Evolutionary conservation across 2,888 invertebrate species (phyloP), one percentile per base, ranked within the genome.

Genomic region (Byasa hedistus): DNA sequence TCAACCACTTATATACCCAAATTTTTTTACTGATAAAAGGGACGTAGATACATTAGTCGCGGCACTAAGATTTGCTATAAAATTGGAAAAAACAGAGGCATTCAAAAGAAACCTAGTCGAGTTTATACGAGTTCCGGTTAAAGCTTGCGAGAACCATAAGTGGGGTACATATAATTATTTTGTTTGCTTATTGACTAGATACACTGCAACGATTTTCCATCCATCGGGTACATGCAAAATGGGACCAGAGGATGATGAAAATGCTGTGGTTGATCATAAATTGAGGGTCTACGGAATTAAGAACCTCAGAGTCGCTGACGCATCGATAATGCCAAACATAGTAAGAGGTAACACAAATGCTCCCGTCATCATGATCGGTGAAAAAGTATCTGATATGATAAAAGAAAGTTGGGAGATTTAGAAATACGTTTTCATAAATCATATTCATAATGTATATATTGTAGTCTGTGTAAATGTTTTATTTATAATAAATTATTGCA

Each of bases 301-400:
- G 48, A 87, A 92, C 66, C 79, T 95, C 7, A 91, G 96, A 68
- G 96, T 96, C 0, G 94, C 94, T 0, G 96, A 96, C 82, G 96
- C 95, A 1, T 96, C 96, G 7, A 94, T 97, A 56, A 97, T 97
- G 96, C 97, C 96, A 0, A 91, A 85, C 17, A 94, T 97, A 62
- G 93, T 96, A 7, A 94, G 96, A 71, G 96, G 95, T 0, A 97
- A 97, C 79, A 96, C 96, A 0, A 96, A 96, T 78, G 97, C 96
- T 0, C 95, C 96, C 0, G 93, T 94, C 0, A 95, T 97, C 23
- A 97, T 97, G 97, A 96, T 97, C 61, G 97, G 94, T 0, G 97
- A 97, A 59, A 88, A 88, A 72, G 81, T 76, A 1, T 77, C 88
- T 17, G 83, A 86, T 71, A 83, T 88, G 79, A 81, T 88, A 1